Base-by-base conservation (phyloP, 2,888 invertebrate species). In the Brenthis hecate region DNA sequence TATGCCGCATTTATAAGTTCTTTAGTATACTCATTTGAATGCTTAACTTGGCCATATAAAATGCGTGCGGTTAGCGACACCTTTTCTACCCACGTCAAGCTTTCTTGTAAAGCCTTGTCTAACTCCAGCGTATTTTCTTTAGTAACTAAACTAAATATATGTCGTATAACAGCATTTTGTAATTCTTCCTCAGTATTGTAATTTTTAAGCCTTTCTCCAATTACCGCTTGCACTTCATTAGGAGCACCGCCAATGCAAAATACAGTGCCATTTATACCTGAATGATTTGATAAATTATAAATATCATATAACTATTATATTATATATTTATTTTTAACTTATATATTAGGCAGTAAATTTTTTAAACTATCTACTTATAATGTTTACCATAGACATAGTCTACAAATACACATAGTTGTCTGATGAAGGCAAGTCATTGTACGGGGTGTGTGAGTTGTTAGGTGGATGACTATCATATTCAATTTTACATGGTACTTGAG, bases 201-300 rank as follows among this genome's bases (percentile, higher is more conserved):
- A 3, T 75, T 71, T 4, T 72, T 65, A 2, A 87, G 65, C 23
- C 82, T 75, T 6, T 78, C 72, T 56, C 82, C 76, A 0, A 89
- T 69, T 0, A 75, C 67, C 0, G 47, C 63, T 14, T 76, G 60
- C 23, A 83, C 76, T 51, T 86, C 85, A 3, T 79, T 78, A 0
- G 88, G 88, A 11, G 75, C 64, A 47, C 68, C 73, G 2, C 89
- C 89, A 13, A 88, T 56, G 65, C 85, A 87, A 70, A 80, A 89
- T 2, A 89, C 78, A 1, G 84, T 86, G 3, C 89, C 88, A 2
- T 70, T 79, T 8, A 81, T 66, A 68, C 86, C 87, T 81, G 72
- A 13, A 60, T 11, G 36, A 43, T 43, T 8, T 11, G 11, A 43
- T 43, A 43, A 43, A 0, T 43, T 43, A 8, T 43, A 43, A 43